phyloP scores from a whole-genome alignment of 2,113 vertebrate genomes.

The Malurus elegans region DNA sequence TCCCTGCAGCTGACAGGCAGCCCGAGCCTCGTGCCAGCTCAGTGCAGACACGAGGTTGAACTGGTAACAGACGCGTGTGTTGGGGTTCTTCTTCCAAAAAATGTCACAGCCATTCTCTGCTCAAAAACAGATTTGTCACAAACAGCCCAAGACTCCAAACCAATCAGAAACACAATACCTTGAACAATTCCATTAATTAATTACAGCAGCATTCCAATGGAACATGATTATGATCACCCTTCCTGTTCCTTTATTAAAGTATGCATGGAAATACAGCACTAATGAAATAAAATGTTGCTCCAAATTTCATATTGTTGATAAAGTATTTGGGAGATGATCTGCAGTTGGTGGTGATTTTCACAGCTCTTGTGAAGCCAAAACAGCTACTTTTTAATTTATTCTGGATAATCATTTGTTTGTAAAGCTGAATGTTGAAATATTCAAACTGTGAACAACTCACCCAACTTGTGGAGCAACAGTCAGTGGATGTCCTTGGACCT shows the following conservation, averaged over 20 bases:
- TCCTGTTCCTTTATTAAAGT: background rate
- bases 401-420: background rate
- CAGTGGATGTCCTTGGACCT: background rate
- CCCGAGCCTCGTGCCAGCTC: slow-evolving; percentile 85
- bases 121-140: background rate
- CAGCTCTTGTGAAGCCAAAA: background rate
- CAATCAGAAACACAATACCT: background rate
- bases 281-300: background rate
- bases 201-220: background rate
- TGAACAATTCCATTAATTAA: background rate
- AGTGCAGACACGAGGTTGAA: slow-evolving; percentile 86
- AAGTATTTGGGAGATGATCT: background rate
- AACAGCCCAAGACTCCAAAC: background rate
- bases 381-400: background rate
- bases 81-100: slow-evolving; percentile 83
- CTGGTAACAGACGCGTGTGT: slow-evolving; percentile 85
- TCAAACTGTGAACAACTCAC: background rate
- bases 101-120: slow-evolving; percentile 75
- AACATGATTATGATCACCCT: background rate
- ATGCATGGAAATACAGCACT: background rate
- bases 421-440: background rate
- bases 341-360: background rate
- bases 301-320: background rate
- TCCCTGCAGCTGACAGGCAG: slow-evolving; percentile 85
- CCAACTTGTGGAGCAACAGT: background rate